These are phyloP conservation scores for Pristionchus maxplancki DNA, from an alignment of 2,888 invertebrate genomes.

Conservation along the genomic window DNA sequence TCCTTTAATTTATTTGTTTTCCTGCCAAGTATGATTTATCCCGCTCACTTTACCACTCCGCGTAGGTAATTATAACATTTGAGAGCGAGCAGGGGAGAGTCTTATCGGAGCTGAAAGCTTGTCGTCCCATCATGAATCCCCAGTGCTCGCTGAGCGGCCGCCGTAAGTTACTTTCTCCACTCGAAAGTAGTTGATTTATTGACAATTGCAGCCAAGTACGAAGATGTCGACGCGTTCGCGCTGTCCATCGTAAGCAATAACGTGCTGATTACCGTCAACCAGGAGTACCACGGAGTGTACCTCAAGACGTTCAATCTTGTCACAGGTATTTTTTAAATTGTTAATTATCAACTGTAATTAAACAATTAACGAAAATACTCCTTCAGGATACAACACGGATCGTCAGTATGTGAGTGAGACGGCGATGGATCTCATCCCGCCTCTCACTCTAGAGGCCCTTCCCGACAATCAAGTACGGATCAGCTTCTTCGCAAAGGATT, in stretches of 20 bases:
- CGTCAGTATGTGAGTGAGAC: constrained; percentile 2
- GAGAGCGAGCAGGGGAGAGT: constrained; percentile 20
- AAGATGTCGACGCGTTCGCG: not conserved
- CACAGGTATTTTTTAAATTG: not conserved
- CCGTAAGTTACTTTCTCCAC: not conserved
- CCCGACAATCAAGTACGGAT: not conserved
- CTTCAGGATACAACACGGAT: not conserved
- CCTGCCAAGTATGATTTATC: not conserved
- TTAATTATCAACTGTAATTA: not conserved
- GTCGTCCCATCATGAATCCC: not conserved
- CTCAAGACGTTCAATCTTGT: constrained; percentile 39
- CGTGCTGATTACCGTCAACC: constrained; percentile 1
- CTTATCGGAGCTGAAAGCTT: constrained; percentile 26
- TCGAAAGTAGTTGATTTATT: not conserved
- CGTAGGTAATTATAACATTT: not conserved
- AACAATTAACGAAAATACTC: not conserved
- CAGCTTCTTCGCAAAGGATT: constrained; percentile 3
- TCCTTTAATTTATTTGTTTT: not conserved
- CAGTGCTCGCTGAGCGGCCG: not conserved
- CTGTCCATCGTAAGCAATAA: constrained; percentile 7
- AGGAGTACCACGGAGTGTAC: constrained; percentile 28
- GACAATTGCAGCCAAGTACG: not conserved
- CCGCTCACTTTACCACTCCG: not conserved
- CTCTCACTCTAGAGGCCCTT: not conserved
- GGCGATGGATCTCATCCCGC: constrained; percentile 24